phyloP scores from a whole-genome alignment of 2,888 invertebrate genomes.

The Blastobasis lacticolella region DNA sequence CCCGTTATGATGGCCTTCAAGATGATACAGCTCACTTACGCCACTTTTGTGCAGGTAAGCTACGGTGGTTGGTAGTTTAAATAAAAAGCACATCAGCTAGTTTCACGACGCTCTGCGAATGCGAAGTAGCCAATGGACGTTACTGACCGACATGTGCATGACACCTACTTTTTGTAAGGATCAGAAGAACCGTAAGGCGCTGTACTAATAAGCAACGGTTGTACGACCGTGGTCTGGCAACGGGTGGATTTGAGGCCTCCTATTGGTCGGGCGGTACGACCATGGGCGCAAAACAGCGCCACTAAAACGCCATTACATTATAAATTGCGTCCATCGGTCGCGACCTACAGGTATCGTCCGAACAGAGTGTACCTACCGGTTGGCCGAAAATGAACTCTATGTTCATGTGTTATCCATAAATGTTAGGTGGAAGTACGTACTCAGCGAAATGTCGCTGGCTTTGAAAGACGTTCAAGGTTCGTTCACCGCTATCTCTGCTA shows the following conservation, averaged over 20 bases:
- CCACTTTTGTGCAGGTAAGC: conserved; percentile 45
- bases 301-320: no score
- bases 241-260: no score
- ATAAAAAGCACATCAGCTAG: neutral
- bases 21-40: conserved; percentile 56
- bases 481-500: neutral
- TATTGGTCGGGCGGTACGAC: no score
- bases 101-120: neutral
- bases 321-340: no score
- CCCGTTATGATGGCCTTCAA: conserved; percentile 64
- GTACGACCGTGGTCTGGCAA: no score
- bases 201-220: neutral
- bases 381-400: no score
- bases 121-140: no score
- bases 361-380: no score
- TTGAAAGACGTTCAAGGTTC: neutral
- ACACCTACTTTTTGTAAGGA: neutral
- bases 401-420: neutral
- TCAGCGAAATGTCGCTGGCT: neutral
- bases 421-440: neutral
- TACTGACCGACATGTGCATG: neutral
- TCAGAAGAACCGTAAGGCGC: neutral
- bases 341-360: no score
- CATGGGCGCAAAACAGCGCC: no score
- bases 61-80: neutral